phyloP scores from a whole-genome alignment of 2,797 vertebrate species.

The Poecilia picta region DNA sequence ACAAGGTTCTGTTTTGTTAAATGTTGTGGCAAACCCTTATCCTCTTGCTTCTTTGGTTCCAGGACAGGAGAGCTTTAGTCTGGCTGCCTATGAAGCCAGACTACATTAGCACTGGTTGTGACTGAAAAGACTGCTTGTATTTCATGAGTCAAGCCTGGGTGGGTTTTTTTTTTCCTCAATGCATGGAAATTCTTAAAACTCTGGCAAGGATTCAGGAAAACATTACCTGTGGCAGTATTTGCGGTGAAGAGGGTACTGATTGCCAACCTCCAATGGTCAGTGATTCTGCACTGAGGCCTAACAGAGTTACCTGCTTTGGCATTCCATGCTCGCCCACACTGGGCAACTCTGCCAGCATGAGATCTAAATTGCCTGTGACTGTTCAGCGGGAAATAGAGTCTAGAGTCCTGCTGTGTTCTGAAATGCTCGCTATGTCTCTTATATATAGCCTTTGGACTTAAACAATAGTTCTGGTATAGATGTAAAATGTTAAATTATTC shows the following conservation, averaged over 20 bases:
- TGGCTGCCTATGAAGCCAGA: slow-evolving; percentile 63
- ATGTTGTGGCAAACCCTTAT: slow-evolving; percentile 74
- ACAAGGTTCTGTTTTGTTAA: slow-evolving; percentile 74
- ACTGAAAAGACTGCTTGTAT: slow-evolving; percentile 82
- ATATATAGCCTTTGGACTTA: not conserved
- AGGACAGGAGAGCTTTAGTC: slow-evolving; percentile 70
- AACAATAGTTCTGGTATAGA: slow-evolving; percentile 19
- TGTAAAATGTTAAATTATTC: not conserved
- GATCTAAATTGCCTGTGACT: slow-evolving; percentile 74
- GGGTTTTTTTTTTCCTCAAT: slow-evolving; percentile 48
- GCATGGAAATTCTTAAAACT: slow-evolving; percentile 80
- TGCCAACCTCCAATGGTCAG: slow-evolving; percentile 74
- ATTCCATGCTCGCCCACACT: slow-evolving; percentile 64
- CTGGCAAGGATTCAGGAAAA: slow-evolving; percentile 81
- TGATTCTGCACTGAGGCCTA: slow-evolving; percentile 65
- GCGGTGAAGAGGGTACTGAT: slow-evolving; percentile 69
- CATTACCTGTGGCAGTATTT: slow-evolving; percentile 80
- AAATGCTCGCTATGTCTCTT: slow-evolving; percentile 65
- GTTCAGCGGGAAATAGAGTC: slow-evolving; percentile 71
- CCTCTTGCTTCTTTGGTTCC: slow-evolving; percentile 69
- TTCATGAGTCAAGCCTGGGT: slow-evolving; percentile 64
- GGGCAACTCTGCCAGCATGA: slow-evolving; percentile 51
- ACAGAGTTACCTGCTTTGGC: slow-evolving; percentile 72
- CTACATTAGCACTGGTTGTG: slow-evolving; percentile 66
- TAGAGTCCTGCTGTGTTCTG: slow-evolving; percentile 50